Base-by-base conservation (phyloP, 1,140 invertebrate genomes). In the Drosophila auraria region DNA sequence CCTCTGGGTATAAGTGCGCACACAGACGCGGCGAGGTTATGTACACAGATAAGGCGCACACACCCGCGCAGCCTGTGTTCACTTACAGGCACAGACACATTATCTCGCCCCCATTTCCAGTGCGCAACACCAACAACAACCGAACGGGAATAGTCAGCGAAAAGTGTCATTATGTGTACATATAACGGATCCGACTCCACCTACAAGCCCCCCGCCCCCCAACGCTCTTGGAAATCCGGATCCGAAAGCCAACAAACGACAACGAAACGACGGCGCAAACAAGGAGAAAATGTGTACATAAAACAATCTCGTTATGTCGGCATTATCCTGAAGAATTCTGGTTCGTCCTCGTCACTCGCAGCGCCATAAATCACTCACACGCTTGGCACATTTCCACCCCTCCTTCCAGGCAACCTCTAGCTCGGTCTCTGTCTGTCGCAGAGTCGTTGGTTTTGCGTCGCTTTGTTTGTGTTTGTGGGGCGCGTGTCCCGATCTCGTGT, bases 251-350 rank as follows among this genome's bases (percentile, higher is more conserved):
- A 60, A 40, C 50, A 75, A 57, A 63, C 62, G 69, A 60, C 77
- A 79, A 66, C 58, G 60, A 33, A 60, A 53, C 44, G 56, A 80
- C 58, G 64, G 78, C 74, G 71, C 59, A 83, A 86, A 86, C 80
- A 80, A 80, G 76, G 65, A 80, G 78, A 91, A 79, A 89, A 91
- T 80, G 81, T 87, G 76, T 87, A 91, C 89, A 91, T 86, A 91
- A 89, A 91, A 91, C 89, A 91, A 92, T 92, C 90, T 92, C 90
- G 84, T 92, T 92, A 92, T 91, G 89, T 86, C 90, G 82, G 82
- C 86, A 92, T 92, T 92, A 89, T 92, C 86, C 90, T 92, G 89
- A 91, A 91, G 90, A 92, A 91, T 91, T 90, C 82, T 92, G 78
- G 90, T 92, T 92, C 90, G 90, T 92, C 78, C 90, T 92, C 90